Percentiles rank a stretch among this genome's conserved stretches.
These are phyloP conservation scores for Lymantria monacha DNA, from an alignment of 2,888 invertebrate genomes.

Conservation along the genomic window DNA sequence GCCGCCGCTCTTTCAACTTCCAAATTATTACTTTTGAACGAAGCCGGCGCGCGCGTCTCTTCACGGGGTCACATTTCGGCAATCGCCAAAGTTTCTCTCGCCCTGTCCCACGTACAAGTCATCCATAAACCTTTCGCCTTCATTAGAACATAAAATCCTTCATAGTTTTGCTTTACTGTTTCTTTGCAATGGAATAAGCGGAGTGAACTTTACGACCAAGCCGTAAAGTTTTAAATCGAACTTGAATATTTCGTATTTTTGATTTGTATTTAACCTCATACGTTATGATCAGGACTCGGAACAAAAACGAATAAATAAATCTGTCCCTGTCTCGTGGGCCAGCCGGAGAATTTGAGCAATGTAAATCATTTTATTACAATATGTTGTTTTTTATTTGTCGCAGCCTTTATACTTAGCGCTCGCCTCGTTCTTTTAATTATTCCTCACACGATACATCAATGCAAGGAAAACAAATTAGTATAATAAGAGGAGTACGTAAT, in stretches of 20 bases:
- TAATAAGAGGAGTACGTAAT: slow-evolving; percentile 19
- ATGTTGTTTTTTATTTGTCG: slow-evolving; percentile 65
- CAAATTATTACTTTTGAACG: slow-evolving; percentile 76
- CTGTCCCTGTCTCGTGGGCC: slow-evolving; percentile 68
- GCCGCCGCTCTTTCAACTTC: slow-evolving; percentile 75
- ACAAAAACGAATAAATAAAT: slow-evolving; percentile 73
- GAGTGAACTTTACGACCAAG: slow-evolving; percentile 58
- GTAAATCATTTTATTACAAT: slow-evolving; percentile 80
- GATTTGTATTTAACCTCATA: slow-evolving; percentile 71
- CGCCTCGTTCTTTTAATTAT: slow-evolving; percentile 51
- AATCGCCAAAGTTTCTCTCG: slow-evolving; percentile 53
- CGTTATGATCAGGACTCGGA: slow-evolving; percentile 70
- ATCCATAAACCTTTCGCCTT: slow-evolving; percentile 62
- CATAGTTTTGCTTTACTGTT: slow-evolving; percentile 52
- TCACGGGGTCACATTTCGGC: slow-evolving; percentile 76
- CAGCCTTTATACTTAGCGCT: slow-evolving; percentile 62
- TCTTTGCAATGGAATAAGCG: slow-evolving; percentile 35
- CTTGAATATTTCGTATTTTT: slow-evolving; percentile 44
- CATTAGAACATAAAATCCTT: slow-evolving; percentile 61
- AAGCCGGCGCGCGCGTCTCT: slow-evolving; percentile 56
- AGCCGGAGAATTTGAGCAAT: slow-evolving; percentile 75
- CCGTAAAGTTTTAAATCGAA: slow-evolving; percentile 48
- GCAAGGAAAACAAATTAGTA: slow-evolving; percentile 26
- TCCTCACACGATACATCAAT: slow-evolving; percentile 30
- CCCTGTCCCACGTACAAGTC: slow-evolving; percentile 51